Conservation (phyloP, 1,140 invertebrate species). For the Macrostomum lignano region DNA sequence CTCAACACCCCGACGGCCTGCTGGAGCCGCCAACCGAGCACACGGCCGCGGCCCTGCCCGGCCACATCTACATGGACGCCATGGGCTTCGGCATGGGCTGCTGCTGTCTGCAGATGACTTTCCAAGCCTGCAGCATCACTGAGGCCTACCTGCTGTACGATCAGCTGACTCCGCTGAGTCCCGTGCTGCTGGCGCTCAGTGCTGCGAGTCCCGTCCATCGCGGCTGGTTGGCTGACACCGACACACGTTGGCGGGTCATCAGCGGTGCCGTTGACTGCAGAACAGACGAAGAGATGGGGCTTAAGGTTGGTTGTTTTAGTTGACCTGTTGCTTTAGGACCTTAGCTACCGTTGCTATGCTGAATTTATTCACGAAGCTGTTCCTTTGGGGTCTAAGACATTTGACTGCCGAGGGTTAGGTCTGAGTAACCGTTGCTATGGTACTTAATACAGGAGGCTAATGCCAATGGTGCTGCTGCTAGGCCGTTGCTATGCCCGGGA, state of each 20-base stretch:
- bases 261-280: conserved; percentile 75
- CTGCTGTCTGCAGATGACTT: conserved; percentile 77
- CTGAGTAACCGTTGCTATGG: too few species aligned
- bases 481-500: too few species aligned
- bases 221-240: conserved; percentile 67
- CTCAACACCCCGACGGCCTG: too few species aligned
- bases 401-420: too few species aligned
- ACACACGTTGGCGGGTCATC: conserved; percentile 87
- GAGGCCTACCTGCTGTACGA: conserved; percentile 87
- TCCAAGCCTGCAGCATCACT: conserved; percentile 65
- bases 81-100: conserved; percentile 99
- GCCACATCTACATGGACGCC: conserved; percentile 81
- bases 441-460: too few species aligned
- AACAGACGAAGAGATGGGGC: conserved; percentile 63
- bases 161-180: conserved; percentile 77
- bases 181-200: conserved; percentile 79
- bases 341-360: too few species aligned
- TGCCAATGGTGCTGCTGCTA: too few species aligned
- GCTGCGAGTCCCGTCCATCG: conserved; percentile 77
- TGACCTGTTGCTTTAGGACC: too few species aligned
- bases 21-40: too few species aligned
- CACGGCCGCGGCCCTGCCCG: conserved; percentile 20
- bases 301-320: conserved; percentile 22
- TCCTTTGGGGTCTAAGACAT: too few species aligned
- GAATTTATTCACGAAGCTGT: too few species aligned